These are phyloP conservation scores for Cylindroiulus punctatus DNA, from an alignment of 2,888 invertebrate species.

Conservation along the genomic window DNA sequence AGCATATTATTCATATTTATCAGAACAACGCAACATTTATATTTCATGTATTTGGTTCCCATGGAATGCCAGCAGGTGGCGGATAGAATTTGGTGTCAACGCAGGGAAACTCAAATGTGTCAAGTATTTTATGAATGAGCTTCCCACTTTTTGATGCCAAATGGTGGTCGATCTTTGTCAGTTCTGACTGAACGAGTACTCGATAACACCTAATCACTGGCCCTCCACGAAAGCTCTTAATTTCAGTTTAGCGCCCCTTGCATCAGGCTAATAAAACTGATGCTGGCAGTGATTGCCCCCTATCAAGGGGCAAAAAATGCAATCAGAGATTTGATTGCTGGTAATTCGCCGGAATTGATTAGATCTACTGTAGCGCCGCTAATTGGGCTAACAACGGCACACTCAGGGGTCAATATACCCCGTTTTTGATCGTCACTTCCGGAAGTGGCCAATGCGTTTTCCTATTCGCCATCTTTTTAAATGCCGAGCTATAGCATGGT, in stretches of 20 bases:
- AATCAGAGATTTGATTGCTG: constrained; percentile 18
- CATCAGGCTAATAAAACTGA: neutral
- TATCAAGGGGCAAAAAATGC: neutral
- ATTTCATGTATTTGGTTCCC: too few relatives aligned
- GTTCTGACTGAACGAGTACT: neutral
- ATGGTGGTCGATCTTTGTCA: too few relatives aligned
- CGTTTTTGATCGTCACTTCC: neutral
- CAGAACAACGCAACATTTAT: too few relatives aligned
- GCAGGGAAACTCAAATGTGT: too few relatives aligned
- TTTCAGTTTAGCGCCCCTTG: constrained; percentile 1
- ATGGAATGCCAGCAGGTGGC: too few relatives aligned
- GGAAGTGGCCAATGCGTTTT: too few relatives aligned
- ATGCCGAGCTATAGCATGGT: too few relatives aligned
- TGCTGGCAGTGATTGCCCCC: constrained; percentile 18
- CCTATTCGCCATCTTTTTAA: too few relatives aligned
- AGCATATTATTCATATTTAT: too few relatives aligned
- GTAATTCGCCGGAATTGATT: neutral
- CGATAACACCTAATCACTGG: neutral
- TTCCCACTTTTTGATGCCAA: too few relatives aligned
- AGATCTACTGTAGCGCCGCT: neutral
- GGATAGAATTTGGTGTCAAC: too few relatives aligned
- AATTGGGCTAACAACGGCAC: neutral
- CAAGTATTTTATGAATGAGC: too few relatives aligned
- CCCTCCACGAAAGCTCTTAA: neutral
- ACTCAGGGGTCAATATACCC: neutral